phyloP scores from a whole-genome alignment of 2,113 vertebrate species.

The Thamnophis sirtalis region DNA sequence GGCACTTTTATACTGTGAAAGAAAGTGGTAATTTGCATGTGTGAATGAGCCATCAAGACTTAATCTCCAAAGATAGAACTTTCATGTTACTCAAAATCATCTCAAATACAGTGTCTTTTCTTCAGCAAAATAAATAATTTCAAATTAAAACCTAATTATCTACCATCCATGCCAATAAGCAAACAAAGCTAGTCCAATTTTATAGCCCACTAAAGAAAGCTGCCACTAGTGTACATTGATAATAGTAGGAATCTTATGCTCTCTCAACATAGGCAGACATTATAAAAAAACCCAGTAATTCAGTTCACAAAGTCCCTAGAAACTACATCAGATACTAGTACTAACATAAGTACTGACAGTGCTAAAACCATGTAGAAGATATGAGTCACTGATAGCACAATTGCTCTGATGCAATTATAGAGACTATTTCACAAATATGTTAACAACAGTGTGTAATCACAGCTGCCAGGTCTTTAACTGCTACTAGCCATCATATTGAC shows the following conservation, averaged over 20 bases:
- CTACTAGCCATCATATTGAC: not conserved
- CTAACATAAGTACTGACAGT: not conserved
- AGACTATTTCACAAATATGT: not conserved
- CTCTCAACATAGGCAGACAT: not conserved
- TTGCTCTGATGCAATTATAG: not conserved
- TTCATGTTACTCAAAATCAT: not conserved
- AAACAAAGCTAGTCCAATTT: not conserved
- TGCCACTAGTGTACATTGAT: not conserved
- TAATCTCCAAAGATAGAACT: not conserved
- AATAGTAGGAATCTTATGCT: not conserved
- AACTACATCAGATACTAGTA: not conserved
- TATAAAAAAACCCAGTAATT: not conserved
- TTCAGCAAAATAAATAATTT: not conserved
- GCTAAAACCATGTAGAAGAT: not conserved
- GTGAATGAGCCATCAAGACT: slow-evolving; percentile 1
- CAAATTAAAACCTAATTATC: not conserved
- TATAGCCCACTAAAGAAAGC: not conserved
- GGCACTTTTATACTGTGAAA: not conserved
- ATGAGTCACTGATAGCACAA: not conserved
- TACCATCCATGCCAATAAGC: not conserved
- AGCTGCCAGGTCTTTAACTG: not conserved
- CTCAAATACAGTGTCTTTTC: not conserved
- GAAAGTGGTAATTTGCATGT: not conserved
- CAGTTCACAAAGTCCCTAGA: not conserved
- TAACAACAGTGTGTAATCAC: not conserved